Percentiles rank a stretch among this genome's conserved stretches.
phyloP scores from a whole-genome alignment of 2,797 vertebrate genomes.

The Anisognathus igniventris region DNA sequence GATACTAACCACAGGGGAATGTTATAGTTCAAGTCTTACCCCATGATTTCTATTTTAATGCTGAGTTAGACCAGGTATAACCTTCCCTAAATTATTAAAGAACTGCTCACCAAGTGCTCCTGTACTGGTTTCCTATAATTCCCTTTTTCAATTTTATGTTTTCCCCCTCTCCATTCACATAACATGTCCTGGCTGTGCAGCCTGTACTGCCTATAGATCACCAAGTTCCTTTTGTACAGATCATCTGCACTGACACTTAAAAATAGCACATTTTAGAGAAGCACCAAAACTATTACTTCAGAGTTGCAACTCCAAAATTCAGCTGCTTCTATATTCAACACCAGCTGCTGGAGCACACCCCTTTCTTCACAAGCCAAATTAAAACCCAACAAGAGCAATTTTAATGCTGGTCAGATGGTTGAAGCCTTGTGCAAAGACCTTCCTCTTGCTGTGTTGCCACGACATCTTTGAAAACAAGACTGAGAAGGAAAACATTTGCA shows the following conservation, averaged over 20 bases:
- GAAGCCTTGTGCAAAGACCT: neutral
- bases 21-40: neutral
- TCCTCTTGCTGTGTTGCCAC: neutral
- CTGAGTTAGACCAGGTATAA: slow-evolving; percentile 7
- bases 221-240: neutral
- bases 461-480: neutral
- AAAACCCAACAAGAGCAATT: neutral
- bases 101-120: neutral
- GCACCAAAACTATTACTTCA: neutral
- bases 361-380: neutral
- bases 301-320: neutral
- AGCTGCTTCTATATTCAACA: neutral
- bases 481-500: neutral
- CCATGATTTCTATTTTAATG: neutral
- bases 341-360: neutral
- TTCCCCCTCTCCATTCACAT: neutral
- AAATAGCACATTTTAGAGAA: neutral
- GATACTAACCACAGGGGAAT: slow-evolving; percentile 1
- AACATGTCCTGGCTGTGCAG: neutral
- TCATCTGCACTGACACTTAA: neutral
- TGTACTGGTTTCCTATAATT: neutral
- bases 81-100: neutral
- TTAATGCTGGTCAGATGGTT: neutral
- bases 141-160: neutral
- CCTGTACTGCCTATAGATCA: neutral